A percentile compares a stretch with the other conserved stretches of the same genome.
These are phyloP conservation scores for Epinephelus fuscoguttatus DNA, from an alignment of 2,113 vertebrate genomes.

Conservation along the genomic window DNA sequence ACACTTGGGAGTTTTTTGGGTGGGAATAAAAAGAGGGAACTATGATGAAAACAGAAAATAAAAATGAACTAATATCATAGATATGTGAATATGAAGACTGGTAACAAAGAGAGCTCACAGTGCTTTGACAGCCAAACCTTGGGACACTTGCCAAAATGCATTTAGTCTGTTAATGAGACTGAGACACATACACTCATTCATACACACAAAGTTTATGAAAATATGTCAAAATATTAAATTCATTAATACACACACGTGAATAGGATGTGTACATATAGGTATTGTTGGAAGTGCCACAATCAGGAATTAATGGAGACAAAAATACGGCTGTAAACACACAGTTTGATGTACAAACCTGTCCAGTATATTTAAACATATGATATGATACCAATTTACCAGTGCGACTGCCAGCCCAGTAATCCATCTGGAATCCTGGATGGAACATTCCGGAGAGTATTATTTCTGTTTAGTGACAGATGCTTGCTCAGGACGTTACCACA, in stretches of 20 bases:
- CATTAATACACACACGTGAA: conserved; percentile 14
- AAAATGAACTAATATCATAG: conserved; percentile 35
- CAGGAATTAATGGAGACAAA: conserved; percentile 2
- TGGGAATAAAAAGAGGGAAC: conserved; percentile 25
- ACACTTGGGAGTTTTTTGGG: conserved; percentile 54
- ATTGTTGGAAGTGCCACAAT: conserved; percentile 10
- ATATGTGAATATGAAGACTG: conserved; percentile 30
- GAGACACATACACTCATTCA: conserved; percentile 27
- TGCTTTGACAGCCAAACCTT: conserved; percentile 51
- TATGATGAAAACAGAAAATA: conserved; percentile 22
- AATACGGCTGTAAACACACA: conserved; percentile 48
- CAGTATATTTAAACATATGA: conserved; percentile 47
- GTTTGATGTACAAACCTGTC: conserved; percentile 34
- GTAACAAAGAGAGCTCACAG: conserved; percentile 58
- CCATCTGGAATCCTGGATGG: conserved; percentile 46
- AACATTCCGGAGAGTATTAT: conserved; percentile 58
- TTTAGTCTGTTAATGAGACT: conserved; percentile 37
- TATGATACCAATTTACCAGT: conserved; percentile 53
- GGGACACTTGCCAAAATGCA: conserved; percentile 30
- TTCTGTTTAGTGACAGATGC: conserved; percentile 57
- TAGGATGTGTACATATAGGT: neutral
- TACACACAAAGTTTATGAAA: conserved; percentile 33
- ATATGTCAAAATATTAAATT: conserved; percentile 10
- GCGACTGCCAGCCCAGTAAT: conserved; percentile 36
- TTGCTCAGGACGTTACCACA: conserved; percentile 59